phyloP scores from a whole-genome alignment of 2,797 vertebrate genomes.

The Heteromormyrus szaboi region DNA sequence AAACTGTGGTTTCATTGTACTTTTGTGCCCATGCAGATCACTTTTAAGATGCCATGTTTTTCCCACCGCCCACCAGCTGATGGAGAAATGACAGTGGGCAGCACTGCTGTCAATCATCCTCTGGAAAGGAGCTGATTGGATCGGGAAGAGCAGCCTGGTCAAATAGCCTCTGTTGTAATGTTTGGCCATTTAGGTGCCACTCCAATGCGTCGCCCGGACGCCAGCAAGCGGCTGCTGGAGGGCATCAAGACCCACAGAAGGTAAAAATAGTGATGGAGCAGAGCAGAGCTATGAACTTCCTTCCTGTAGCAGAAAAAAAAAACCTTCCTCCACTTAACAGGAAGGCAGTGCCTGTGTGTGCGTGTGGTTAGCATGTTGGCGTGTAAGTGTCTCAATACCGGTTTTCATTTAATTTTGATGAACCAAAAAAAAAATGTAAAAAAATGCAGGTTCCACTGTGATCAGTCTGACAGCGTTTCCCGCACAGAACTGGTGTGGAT shows the following conservation, averaged over 20 bases:
- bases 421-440: neutral
- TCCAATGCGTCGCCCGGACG: neutral
- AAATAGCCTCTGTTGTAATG: neutral
- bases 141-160: neutral
- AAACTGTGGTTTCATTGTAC: neutral
- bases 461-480: neutral
- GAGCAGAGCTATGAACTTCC: conserved; percentile 35
- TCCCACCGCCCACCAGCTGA: neutral
- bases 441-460: neutral
- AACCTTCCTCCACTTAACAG: conserved; percentile 21
- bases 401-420: neutral
- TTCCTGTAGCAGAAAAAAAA: conserved; percentile 34
- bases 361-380: neutral
- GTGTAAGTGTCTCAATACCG: neutral
- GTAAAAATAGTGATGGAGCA: conserved; percentile 41
- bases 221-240: neutral
- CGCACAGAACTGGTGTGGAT: neutral
- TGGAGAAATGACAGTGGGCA: neutral
- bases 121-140: neutral
- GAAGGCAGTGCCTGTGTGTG: neutral
- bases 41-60: neutral
- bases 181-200: neutral
- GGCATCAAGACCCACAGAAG: neutral
- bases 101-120: neutral
- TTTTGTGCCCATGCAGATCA: neutral